Evolutionary conservation across 2,888 invertebrate genomes (phyloP).

Genomic region (Pollenia amentaria): DNA sequence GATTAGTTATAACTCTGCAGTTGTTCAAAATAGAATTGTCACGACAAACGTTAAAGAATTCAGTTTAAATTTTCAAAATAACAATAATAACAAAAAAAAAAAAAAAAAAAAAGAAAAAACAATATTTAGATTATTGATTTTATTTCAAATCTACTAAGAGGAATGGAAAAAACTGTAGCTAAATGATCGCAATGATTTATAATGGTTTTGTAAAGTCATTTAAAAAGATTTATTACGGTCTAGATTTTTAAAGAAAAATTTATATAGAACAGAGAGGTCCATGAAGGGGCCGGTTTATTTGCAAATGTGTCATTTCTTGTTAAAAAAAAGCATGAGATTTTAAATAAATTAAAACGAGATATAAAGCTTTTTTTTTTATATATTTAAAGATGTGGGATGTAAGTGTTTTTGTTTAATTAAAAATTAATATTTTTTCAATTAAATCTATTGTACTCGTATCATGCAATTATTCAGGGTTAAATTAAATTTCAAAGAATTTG

Average conservation of each 20-base stretch:
- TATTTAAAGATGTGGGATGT: too few relatives aligned
- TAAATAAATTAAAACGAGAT: not conserved
- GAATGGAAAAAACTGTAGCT: not conserved
- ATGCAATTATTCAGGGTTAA: not conserved
- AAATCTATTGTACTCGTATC: too few relatives aligned
- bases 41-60: constrained; percentile 48
- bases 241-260: constrained; percentile 17
- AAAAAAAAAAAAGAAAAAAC: not conserved
- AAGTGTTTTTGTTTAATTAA: too few relatives aligned
- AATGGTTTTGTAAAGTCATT: constrained; percentile 18
- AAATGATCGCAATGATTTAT: constrained; percentile 40
- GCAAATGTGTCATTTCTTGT: not conserved
- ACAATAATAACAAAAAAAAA: not conserved
- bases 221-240: constrained; percentile 37
- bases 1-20: constrained; percentile 6
- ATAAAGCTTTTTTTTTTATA: not conserved
- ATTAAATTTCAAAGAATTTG: not conserved
- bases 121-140: constrained; percentile 23
- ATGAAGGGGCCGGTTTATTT: not conserved
- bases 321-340: not conserved
- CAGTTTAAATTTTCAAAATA: not conserved
- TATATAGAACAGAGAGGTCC: not conserved
- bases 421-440: too few relatives aligned
- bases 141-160: constrained; percentile 6
- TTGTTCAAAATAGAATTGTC: constrained; percentile 36